These are phyloP conservation scores for Cephalopachus bancanus DNA, from an alignment of 2,797 vertebrate species.

Conservation along the genomic window DNA sequence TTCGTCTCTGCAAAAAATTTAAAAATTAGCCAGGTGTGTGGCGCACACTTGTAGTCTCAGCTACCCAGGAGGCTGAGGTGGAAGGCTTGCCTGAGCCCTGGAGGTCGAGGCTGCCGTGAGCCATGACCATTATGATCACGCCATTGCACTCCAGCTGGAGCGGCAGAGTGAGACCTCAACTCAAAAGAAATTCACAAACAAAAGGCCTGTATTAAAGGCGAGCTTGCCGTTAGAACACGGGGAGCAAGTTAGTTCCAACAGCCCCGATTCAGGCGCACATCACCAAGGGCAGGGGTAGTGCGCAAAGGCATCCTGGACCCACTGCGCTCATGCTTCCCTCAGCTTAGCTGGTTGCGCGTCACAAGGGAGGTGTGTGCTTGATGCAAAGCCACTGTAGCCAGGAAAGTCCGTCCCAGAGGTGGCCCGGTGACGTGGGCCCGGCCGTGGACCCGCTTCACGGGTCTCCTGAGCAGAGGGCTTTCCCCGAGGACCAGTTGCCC, in stretches of 20 bases:
- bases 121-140: not conserved
- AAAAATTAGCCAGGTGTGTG: not conserved
- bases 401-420: not conserved
- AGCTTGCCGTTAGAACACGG: not conserved
- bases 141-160: not conserved
- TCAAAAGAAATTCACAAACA: not conserved
- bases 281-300: not conserved
- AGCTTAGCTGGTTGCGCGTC: not conserved
- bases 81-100: not conserved
- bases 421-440: not conserved
- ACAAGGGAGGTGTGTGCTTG: too few species aligned
- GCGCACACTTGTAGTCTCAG: not conserved
- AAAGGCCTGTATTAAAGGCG: not conserved
- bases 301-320: not conserved
- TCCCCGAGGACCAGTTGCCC: too few species aligned
- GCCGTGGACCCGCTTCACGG: not conserved
- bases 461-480: not conserved
- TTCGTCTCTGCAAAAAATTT: not conserved
- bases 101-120: not conserved
- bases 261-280: not conserved
- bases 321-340: too few species aligned
- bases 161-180: not conserved
- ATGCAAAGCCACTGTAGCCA: not conserved
- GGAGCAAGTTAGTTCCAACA: not conserved
- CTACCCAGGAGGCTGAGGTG: not conserved